phyloP scores from a whole-genome alignment of 2,113 vertebrate genomes.

The Albula glossodonta region DNA sequence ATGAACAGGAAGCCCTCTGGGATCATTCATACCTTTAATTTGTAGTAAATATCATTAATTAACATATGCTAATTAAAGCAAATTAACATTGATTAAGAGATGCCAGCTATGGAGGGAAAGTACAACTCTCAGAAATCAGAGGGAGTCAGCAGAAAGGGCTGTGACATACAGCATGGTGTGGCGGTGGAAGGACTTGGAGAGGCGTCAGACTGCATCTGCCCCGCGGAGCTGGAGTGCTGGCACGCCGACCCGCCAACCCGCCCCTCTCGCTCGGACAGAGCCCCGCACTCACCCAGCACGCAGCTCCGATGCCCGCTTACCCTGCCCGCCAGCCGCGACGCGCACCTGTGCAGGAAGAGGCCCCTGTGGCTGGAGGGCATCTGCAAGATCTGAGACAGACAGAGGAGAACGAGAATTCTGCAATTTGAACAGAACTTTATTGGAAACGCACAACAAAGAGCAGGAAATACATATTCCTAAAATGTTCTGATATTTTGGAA shows the following conservation, averaged over 20 bases:
- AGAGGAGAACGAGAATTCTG: constrained; percentile 5
- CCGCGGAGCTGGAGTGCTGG: constrained; percentile 4
- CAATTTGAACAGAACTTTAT: too few relatives aligned
- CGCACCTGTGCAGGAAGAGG: constrained; percentile 74
- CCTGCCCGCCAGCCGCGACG: constrained; percentile 46
- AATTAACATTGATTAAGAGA: constrained; percentile 63
- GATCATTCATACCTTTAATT: constrained; percentile 97
- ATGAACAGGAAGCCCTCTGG: constrained; percentile 98
- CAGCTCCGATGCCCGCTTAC: constrained; percentile 31
- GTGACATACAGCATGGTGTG: too few relatives aligned
- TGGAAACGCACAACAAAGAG: too few relatives aligned
- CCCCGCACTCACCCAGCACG: constrained; percentile 42
- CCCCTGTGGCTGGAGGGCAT: constrained; percentile 71
- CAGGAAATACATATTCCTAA: too few relatives aligned
- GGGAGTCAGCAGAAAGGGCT: constrained; percentile 77
- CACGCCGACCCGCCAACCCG: constrained; percentile 32
- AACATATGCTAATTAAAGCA: constrained; percentile 93
- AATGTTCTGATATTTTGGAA: too few relatives aligned
- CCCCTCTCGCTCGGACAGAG: constrained; percentile 16
- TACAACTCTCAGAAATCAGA: constrained; percentile 82
- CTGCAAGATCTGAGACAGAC: constrained; percentile 62
- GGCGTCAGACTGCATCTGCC: constrained; percentile 45
- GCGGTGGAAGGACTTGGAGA: neutral
- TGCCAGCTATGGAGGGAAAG: constrained; percentile 88
- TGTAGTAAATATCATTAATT: constrained; percentile 99